Conservation (phyloP, 1,140 invertebrate species). For the Halesus radiatus region DNA sequence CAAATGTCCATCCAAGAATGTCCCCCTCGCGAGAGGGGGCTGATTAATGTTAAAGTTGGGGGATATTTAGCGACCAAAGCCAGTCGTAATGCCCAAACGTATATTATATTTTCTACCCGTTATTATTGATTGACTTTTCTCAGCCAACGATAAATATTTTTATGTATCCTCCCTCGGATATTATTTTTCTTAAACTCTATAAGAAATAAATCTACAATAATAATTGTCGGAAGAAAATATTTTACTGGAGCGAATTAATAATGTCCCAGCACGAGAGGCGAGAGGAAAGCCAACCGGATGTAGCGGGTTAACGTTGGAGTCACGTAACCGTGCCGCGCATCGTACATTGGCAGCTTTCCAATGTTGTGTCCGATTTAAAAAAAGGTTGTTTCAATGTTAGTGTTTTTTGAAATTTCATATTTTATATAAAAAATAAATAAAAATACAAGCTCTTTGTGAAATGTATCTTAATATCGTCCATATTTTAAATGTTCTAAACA, state of each 20-base stretch:
- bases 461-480: slow-evolving; percentile 52
- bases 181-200: not conserved
- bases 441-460: slow-evolving; percentile 19
- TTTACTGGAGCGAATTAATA: not conserved
- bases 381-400: slow-evolving; percentile 46
- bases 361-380: slow-evolving; percentile 39
- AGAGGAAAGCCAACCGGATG: not conserved
- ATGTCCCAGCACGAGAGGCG: not conserved
- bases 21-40: not conserved
- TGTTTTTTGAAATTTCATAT: slow-evolving; percentile 52
- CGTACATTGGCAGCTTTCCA: slow-evolving; percentile 32
- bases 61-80: slow-evolving; percentile 32
- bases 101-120: slow-evolving; percentile 12
- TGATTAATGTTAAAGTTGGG: slow-evolving; percentile 17
- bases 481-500: slow-evolving; percentile 57
- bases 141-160: slow-evolving; percentile 8
- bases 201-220: slow-evolving; percentile 16
- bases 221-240: slow-evolving; percentile 1
- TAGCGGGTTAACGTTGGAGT: not conserved
- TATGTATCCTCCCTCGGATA: slow-evolving; percentile 10
- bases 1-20: slow-evolving; percentile 40
- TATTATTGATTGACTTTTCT: slow-evolving; percentile 13
- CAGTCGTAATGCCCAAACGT: not conserved
- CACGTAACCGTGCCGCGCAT: not conserved
- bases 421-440: slow-evolving; percentile 37